A percentile compares a stretch with the other conserved stretches of the same genome.
Evolutionary conservation across 2,113 vertebrate genomes (phyloP).

Genomic region (Circaetus gallicus): DNA sequence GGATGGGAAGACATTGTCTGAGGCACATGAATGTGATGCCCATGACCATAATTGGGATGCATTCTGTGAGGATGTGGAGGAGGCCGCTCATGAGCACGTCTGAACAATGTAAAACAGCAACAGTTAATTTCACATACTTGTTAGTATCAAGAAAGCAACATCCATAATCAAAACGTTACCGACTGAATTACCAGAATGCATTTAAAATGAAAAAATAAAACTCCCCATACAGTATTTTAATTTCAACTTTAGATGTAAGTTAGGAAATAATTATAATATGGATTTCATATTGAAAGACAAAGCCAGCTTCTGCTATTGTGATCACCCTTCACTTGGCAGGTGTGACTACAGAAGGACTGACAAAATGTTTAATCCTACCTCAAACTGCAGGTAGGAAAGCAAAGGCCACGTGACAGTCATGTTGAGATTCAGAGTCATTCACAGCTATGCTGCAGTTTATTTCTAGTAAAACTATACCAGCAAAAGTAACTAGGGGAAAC

Average conservation of each 20-base stretch:
- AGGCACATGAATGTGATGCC: slow-evolving; percentile 98
- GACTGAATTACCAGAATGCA: not conserved
- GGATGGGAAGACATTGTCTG: slow-evolving; percentile 99
- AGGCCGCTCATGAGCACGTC: slow-evolving; percentile 94
- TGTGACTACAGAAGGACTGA: not conserved
- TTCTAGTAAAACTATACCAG: not conserved
- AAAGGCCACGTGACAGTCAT: not conserved
- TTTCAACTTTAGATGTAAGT: not conserved
- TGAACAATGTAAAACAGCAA: slow-evolving; percentile 64
- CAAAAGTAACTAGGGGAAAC: not conserved
- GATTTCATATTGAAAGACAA: not conserved
- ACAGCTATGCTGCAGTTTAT: not conserved
- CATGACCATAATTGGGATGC: slow-evolving; percentile 98
- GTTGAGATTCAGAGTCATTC: not conserved
- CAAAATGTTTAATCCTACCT: not conserved
- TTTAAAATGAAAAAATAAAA: not conserved
- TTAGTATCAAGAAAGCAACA: not conserved
- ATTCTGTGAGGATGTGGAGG: slow-evolving; percentile 97
- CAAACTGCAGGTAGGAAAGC: not conserved
- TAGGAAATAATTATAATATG: not conserved
- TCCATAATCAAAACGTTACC: not conserved
- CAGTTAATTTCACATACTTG: slow-evolving; percentile 30
- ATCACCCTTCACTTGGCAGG: not conserved
- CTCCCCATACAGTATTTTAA: not conserved
- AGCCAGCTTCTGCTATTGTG: not conserved